phyloP scores from a whole-genome alignment of 2,888 invertebrate species.

The Pegoplata infirma region DNA sequence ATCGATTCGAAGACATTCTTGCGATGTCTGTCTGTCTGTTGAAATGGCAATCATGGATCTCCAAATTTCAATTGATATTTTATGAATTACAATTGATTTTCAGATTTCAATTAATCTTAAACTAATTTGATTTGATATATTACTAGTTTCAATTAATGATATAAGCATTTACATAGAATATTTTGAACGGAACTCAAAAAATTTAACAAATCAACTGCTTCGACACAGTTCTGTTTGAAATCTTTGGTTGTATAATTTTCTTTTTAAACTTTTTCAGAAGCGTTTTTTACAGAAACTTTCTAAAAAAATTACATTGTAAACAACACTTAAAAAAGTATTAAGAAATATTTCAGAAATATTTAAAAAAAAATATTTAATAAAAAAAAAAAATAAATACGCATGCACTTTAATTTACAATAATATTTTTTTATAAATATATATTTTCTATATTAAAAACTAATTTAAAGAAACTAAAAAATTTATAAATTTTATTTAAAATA shows the following conservation, averaged over 20 bases:
- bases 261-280: neutral
- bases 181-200: too few relatives aligned
- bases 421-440: neutral
- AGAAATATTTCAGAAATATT: neutral
- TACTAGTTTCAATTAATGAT: too few relatives aligned
- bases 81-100: too few relatives aligned
- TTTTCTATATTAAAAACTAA: slow-evolving; percentile 15
- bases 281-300: neutral
- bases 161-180: too few relatives aligned
- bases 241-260: neutral
- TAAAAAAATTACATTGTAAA: neutral
- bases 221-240: too few relatives aligned
- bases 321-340: neutral
- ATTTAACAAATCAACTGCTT: too few relatives aligned
- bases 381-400: slow-evolving; percentile 57
- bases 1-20: too few relatives aligned
- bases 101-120: too few relatives aligned
- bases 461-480: neutral
- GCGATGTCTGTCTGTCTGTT: too few relatives aligned
- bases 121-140: too few relatives aligned
- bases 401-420: slow-evolving; percentile 54
- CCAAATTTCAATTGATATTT: too few relatives aligned
- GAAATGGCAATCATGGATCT: too few relatives aligned
- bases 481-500: neutral
- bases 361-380: neutral